phyloP scores from a whole-genome alignment of 2,797 vertebrate species.

The Paramormyrops hopkinsi region DNA sequence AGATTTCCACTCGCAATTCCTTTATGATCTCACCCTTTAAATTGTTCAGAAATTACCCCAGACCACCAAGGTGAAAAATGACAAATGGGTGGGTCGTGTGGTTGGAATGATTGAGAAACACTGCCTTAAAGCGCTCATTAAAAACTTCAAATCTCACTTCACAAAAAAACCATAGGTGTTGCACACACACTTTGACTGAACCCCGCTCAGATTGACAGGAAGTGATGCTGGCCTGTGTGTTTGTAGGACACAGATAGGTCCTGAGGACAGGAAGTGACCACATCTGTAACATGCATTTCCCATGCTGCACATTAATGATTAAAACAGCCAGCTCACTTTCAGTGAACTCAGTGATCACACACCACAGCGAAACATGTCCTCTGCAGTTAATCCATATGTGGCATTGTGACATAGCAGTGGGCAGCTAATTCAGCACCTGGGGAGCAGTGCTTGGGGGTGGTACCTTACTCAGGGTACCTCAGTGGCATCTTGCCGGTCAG shows the following conservation, averaged over 20 bases:
- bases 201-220: neutral
- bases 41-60: neutral
- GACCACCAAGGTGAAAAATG: neutral
- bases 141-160: neutral
- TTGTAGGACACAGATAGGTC: conserved; percentile 26
- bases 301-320: conserved; percentile 32
- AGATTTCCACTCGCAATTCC: neutral
- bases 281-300: conserved; percentile 42
- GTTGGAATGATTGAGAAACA: neutral
- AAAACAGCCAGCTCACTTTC: conserved; percentile 29
- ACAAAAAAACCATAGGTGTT: neutral
- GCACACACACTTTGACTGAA: neutral
- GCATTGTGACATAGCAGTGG: too few relatives aligned
- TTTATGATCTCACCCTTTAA: neutral
- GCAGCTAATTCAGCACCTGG: too few relatives aligned
- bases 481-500: too few relatives aligned
- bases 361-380: too few relatives aligned
- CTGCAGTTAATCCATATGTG: too few relatives aligned
- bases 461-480: too few relatives aligned
- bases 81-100: neutral
- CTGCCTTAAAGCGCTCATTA: neutral
- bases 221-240: neutral
- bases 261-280: conserved; percentile 29
- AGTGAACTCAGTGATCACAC: neutral
- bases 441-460: too few relatives aligned